Base-by-base conservation (phyloP, 2,888 invertebrate species). In the Bimastos eiseni region DNA sequence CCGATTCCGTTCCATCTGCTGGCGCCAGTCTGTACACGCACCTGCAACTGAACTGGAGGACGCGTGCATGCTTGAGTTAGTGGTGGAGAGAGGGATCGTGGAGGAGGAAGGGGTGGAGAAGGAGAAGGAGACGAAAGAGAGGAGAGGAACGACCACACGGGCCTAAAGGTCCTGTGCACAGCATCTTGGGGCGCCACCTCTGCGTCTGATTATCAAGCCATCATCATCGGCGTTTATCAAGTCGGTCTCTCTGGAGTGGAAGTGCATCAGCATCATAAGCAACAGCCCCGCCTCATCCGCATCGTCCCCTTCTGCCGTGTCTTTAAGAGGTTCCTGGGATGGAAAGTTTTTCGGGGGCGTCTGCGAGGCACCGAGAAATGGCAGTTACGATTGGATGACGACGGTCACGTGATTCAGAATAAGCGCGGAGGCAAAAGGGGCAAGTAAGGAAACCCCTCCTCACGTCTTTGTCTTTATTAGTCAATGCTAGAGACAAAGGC, bases 91-190 rank as follows among this genome's bases (percentile, higher is more conserved):
- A 30, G 15, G 88, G 36, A 11, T 0, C 5, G n/a, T 11, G 30
- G 36, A 88, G 36, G n/a, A 88, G 88, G 34, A 88, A 36, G 88
- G 34, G 88, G 88, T 34, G 24, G 88, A 88, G 55, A n/a, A 55
- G 24, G 34, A 89, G 6, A 33, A 44, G 17, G 36, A 55, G 36
- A 83, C 13, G 19, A 33, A 55, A 37, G 36, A 36, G 83, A 30
- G 83, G 83, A 24, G 33, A 37, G 36, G n/a, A 83, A 37, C 41
- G 70, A n/a, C 70, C 70, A 30, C 70, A 70, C 70, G 30, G 70
- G 70, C 70, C 70, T 70, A 30, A 70, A 70, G 70, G 70, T 70
- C 70, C 70, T n/a, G 70, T n/a, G 70, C n/a, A 13, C 30, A 70
- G 70, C 70, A n/a, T 30, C 70, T 70, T 70, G 70, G 70, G 70